These are phyloP conservation scores for Manduca sexta DNA, from an alignment of 1,140 invertebrate species.

Conservation along the genomic window DNA sequence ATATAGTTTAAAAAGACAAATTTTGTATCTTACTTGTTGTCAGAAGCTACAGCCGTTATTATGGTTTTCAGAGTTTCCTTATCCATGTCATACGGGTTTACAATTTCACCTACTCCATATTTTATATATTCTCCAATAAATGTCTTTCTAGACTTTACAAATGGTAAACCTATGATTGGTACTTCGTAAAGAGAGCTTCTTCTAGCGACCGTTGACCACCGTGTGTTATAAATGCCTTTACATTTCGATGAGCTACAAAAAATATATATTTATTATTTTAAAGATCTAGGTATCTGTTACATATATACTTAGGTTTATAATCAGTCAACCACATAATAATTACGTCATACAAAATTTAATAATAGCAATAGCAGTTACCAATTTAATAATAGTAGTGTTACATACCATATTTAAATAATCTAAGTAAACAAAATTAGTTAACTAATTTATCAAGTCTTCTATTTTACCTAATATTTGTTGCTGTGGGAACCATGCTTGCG, in stretches of 20 bases:
- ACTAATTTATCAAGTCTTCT: neutral
- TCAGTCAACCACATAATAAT: no score
- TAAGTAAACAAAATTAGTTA: no score
- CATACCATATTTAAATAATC: no score
- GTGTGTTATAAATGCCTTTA: constrained; percentile 81
- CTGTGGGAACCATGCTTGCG: constrained; percentile 75
- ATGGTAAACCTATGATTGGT: constrained; percentile 81
- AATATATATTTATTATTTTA: no score
- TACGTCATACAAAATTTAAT: no score
- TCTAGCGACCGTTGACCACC: constrained; percentile 80
- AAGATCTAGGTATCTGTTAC: no score
- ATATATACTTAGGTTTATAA: neutral
- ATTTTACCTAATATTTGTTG: constrained; percentile 74
- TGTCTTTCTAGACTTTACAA: constrained; percentile 69
- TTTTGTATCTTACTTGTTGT: constrained; percentile 37
- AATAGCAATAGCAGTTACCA: no score
- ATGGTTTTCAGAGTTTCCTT: constrained; percentile 40
- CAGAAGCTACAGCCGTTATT: constrained; percentile 31
- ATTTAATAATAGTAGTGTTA: no score
- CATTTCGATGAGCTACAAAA: constrained; percentile 76
- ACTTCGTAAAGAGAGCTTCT: constrained; percentile 81
- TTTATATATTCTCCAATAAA: constrained; percentile 51
- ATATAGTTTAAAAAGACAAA: neutral
- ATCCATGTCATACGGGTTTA: constrained; percentile 51
- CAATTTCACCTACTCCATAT: constrained; percentile 47